Evolutionary conservation across 2,797 vertebrate genomes (phyloP), one percentile per base, ranked within the genome.

Genomic region (Myripristis jacobus): DNA sequence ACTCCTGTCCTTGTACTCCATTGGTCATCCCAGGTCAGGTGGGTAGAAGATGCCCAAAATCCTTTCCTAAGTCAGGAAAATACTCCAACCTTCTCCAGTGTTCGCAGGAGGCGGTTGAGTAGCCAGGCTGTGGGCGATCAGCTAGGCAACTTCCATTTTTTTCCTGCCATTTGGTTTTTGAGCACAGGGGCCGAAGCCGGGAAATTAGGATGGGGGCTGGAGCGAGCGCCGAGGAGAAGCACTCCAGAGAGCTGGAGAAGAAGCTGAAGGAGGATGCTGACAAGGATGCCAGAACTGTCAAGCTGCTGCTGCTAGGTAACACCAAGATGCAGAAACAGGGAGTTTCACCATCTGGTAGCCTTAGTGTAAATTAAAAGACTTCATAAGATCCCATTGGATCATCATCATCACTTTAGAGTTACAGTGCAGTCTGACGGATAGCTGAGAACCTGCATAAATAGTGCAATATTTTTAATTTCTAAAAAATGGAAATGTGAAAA

Each of bases 181-280:
- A 76, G 75, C 59, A 75, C 65, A 85, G 77, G 85, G 83, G 87
- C 69, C 80, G 67, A 72, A 85, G 59, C 75, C 63, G 77, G 87
- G 74, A 71, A 81, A 85, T 72, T 51, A 92, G 83, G 66, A 99
- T 99, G 98, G 98, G 98, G 55, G 95, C 97, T 4, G 97, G 98
- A 86, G 98, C 95, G 75, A 99, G 98, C 0, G 96, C 95, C 0
- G 98, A 99, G 91, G 98, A 97, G 73, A 99, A 99, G 74, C 98
- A 95, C 84, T 99, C 98, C 76, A 95, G 92, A 0, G 97, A 99
- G 84, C 91, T 99, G 83, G 98, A 99, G 90, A 99, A 97, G 92
- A 98, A 96, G 84, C 94, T 99, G 85, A 98, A 97, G 81, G 97
- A 98, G 79, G 98, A 99, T 2, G 98, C 95, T 0, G 98, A 99